Evolutionary conservation across 2,888 invertebrate genomes (phyloP).

Genomic region (Eristalis arbustorum): DNA sequence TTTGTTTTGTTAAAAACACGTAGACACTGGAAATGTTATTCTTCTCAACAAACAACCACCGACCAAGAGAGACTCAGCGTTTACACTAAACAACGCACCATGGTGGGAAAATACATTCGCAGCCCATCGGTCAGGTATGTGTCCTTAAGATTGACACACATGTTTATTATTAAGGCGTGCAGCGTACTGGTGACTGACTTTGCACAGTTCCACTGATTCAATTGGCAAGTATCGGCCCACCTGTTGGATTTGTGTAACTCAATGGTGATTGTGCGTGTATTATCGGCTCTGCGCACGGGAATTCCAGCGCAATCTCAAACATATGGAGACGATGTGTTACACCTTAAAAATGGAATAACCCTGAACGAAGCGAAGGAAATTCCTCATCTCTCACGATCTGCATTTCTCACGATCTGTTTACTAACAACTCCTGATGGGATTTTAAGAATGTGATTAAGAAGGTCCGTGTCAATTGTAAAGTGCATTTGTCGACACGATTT

Average conservation of each 20-base stretch:
- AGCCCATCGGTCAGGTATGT: conserved; percentile 49
- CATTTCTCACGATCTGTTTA: neutral
- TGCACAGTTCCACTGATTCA: conserved; percentile 23
- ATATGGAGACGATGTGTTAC: conserved; percentile 56
- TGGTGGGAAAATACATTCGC: conserved; percentile 52
- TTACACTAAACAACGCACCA: conserved; percentile 14
- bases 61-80: conserved; percentile 14
- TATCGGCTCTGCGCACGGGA: conserved; percentile 31
- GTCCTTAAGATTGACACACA: conserved; percentile 60
- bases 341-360: conserved; percentile 33
- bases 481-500: neutral
- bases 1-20: conserved; percentile 62
- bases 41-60: conserved; percentile 31
- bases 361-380: conserved; percentile 23
- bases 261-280: conserved; percentile 28
- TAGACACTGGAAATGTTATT: conserved; percentile 35
- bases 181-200: conserved; percentile 47
- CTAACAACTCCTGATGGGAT: conserved; percentile 39
- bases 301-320: conserved; percentile 62
- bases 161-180: conserved; percentile 70
- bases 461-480: neutral
- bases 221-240: conserved; percentile 43
- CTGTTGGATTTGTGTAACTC: conserved; percentile 66
- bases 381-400: conserved; percentile 6
- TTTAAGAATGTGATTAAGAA: conserved; percentile 16